A percentile compares a stretch with the other conserved stretches of the same genome.
These are phyloP conservation scores for Actinernus sp. DNA, from an alignment of 92 coral and sea anemone genomes.

Conservation along the genomic window DNA sequence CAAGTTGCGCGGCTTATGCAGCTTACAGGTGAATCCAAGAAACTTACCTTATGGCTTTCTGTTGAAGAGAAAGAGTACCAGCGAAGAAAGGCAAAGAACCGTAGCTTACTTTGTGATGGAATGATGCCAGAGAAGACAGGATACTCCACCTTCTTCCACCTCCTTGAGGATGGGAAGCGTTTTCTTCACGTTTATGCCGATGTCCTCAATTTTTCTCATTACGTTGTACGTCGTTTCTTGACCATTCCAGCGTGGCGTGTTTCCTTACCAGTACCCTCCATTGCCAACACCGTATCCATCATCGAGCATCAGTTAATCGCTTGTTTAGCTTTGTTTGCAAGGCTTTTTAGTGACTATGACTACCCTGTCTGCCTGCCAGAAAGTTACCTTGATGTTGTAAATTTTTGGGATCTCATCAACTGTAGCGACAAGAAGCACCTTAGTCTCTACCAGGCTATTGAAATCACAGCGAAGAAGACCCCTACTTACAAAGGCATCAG, in stretches of 20 bases:
- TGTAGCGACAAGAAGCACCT: constrained; percentile 33
- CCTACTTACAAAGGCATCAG: constrained; percentile 43
- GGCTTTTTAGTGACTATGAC: constrained; percentile 55
- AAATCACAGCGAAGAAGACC: constrained; percentile 23
- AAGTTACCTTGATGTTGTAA: constrained; percentile 70
- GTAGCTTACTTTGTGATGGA: constrained; percentile 46
- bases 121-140: constrained; percentile 49
- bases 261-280: constrained; percentile 59
- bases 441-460: constrained; percentile 50
- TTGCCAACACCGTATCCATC: constrained; percentile 77
- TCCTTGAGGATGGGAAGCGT: constrained; percentile 54
- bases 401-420: constrained; percentile 68
- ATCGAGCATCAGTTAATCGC: constrained; percentile 80
- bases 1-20: constrained; percentile 62
- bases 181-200: constrained; percentile 52
- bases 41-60: constrained; percentile 36
- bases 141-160: constrained; percentile 33
- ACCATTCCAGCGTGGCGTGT: constrained; percentile 45
- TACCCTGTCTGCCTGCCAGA: constrained; percentile 75
- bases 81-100: neutral
- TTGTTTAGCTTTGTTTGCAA: constrained; percentile 69
- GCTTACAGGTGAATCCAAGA: constrained; percentile 47
- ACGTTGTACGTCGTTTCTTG: constrained; percentile 44
- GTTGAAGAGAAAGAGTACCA: constrained; percentile 64
- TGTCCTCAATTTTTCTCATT: constrained; percentile 39